These are phyloP conservation scores for Cheilosia variabilis DNA, from an alignment of 2,888 invertebrate species.

Conservation along the genomic window DNA sequence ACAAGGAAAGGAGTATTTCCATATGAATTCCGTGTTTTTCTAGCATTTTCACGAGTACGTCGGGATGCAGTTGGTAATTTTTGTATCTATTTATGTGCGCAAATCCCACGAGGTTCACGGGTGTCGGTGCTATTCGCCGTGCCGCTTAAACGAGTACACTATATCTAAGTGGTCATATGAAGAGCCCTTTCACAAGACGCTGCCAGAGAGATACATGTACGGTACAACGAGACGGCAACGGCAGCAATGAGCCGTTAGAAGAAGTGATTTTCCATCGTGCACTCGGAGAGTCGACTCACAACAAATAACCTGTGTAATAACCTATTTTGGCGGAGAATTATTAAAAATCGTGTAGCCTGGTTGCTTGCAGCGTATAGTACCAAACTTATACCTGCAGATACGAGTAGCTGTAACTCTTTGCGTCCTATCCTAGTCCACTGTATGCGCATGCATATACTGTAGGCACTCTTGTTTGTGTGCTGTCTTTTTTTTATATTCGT, in stretches of 20 bases:
- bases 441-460: conserved; percentile 39
- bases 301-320: conserved; percentile 70
- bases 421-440: conserved; percentile 59
- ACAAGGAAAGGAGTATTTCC: conserved; percentile 65
- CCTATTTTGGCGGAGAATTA: conserved; percentile 74
- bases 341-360: conserved; percentile 73
- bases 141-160: conserved; percentile 34
- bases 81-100: conserved; percentile 40
- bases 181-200: conserved; percentile 72
- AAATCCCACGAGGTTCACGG: conserved; percentile 63
- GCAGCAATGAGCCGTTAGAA: conserved; percentile 62
- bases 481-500: conserved; percentile 13
- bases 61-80: conserved; percentile 31
- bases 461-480: conserved; percentile 54
- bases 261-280: conserved; percentile 58
- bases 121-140: conserved; percentile 35
- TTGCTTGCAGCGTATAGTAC: conserved; percentile 66
- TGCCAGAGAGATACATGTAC: conserved; percentile 23
- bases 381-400: conserved; percentile 59
- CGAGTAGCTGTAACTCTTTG: conserved; percentile 65
- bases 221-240: conserved; percentile 24
- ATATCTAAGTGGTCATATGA: conserved; percentile 60
- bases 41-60: conserved; percentile 29
- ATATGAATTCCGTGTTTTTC: conserved; percentile 53
- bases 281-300: conserved; percentile 44